A percentile compares a stretch with the other conserved stretches of the same genome.
These are phyloP conservation scores for Drosophila neotestacea DNA, from an alignment of 2,888 invertebrate species.

Conservation along the genomic window DNA sequence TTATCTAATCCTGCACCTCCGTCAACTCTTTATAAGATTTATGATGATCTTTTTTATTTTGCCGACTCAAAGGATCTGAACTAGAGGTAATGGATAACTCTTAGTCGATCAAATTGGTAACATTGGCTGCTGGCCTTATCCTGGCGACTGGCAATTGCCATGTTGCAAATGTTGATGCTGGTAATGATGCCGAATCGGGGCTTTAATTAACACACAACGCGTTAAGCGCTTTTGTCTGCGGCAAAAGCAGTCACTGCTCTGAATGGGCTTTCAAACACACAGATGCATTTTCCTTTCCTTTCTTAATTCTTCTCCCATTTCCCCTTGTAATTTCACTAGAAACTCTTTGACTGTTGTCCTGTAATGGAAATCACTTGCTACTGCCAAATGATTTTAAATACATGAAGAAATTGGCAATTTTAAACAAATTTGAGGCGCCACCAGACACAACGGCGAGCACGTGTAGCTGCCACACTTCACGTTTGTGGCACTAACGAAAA, in stretches of 20 bases:
- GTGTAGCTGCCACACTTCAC: slow-evolving; percentile 45
- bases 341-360: slow-evolving; percentile 66
- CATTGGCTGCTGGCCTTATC: neutral
- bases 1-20: too few species aligned
- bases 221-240: slow-evolving; percentile 75
- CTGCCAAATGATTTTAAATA: slow-evolving; percentile 36
- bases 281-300: slow-evolving; percentile 1
- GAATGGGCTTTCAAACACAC: slow-evolving; percentile 47
- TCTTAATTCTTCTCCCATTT: neutral
- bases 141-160: slow-evolving; percentile 38
- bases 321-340: neutral
- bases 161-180: slow-evolving; percentile 69
- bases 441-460: slow-evolving; percentile 20
- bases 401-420: slow-evolving; percentile 36
- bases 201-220: slow-evolving; percentile 77
- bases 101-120: neutral
- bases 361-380: slow-evolving; percentile 63
- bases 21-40: too few species aligned
- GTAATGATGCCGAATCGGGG: slow-evolving; percentile 75
- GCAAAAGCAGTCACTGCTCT: neutral
- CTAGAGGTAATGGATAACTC: slow-evolving; percentile 5
- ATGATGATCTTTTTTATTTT: too few species aligned
- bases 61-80: too few species aligned
- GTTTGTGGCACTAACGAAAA: slow-evolving; percentile 34
- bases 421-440: slow-evolving; percentile 37